phyloP scores from a whole-genome alignment of 1,140 invertebrate genomes.

The Calephelis nemesis region DNA sequence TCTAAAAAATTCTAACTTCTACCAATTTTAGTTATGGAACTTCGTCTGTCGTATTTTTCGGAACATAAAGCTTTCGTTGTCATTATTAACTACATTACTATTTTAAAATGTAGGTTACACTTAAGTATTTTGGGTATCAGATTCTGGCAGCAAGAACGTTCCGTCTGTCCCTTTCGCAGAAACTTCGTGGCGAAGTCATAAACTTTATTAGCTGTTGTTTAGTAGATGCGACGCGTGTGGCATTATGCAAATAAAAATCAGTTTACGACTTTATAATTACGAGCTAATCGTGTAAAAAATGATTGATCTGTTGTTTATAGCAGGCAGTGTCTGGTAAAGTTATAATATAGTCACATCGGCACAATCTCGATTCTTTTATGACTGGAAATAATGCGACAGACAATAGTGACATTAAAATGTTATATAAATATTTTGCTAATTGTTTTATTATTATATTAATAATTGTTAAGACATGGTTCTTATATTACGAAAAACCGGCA shows the following conservation, averaged over 20 bases:
- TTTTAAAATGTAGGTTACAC: too few relatives aligned
- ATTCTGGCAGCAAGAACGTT: background rate
- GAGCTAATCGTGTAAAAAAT: background rate
- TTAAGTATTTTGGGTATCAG: too few relatives aligned
- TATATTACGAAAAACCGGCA: too few relatives aligned
- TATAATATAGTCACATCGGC: background rate
- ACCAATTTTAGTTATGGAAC: too few relatives aligned
- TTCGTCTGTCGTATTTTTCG: too few relatives aligned
- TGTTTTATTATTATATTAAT: too few relatives aligned
- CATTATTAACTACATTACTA: too few relatives aligned
- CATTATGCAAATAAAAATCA: slow-evolving; percentile 9
- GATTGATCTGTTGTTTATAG: slow-evolving; percentile 8
- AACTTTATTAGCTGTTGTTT: background rate
- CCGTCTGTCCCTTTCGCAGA: background rate
- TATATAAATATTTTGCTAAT: too few relatives aligned
- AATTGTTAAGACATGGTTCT: too few relatives aligned
- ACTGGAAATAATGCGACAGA: background rate
- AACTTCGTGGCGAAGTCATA: background rate
- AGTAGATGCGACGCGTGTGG: slow-evolving; percentile 9
- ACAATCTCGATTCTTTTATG: background rate
- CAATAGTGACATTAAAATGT: too few relatives aligned
- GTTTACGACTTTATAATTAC: slow-evolving; percentile 14
- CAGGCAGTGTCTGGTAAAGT: background rate
- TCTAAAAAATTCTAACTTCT: too few relatives aligned
- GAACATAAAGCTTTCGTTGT: too few relatives aligned